phyloP scores from a whole-genome alignment of 1,140 invertebrate species.

The Episyrphus balteatus region DNA sequence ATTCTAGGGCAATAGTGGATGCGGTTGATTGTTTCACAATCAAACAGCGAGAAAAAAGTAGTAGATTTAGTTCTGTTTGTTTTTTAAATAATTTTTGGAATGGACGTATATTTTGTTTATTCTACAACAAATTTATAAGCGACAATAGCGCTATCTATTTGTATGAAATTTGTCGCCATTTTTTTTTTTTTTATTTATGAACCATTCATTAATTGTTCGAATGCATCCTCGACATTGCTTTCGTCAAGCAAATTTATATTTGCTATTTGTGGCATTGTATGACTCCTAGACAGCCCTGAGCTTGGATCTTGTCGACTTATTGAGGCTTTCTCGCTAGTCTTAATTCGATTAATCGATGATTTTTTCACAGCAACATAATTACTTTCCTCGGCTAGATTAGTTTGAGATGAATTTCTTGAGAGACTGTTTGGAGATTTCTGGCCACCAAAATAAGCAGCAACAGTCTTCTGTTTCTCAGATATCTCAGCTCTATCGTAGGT shows the following conservation, averaged over 20 bases:
- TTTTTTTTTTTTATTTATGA: conserved; percentile 15
- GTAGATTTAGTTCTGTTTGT: not conserved
- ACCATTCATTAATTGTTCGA: conserved; percentile 59
- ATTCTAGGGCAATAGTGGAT: not conserved
- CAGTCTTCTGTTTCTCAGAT: conserved; percentile 60
- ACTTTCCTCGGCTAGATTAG: conserved; percentile 3
- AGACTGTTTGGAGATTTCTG: conserved; percentile 30
- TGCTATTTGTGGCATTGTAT: conserved; percentile 60
- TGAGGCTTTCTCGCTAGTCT: conserved; percentile 41
- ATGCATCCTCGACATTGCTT: conserved; percentile 61
- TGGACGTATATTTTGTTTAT: not conserved
- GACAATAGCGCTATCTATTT: not conserved
- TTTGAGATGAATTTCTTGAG: conserved; percentile 14
- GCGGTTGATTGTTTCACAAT: not conserved
- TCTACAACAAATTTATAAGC: not conserved
- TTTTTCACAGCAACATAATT: conserved; percentile 14
- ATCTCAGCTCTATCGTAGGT: conserved; percentile 60
- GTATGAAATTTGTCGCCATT: not conserved
- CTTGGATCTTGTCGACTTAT: conserved; percentile 32
- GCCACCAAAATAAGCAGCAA: conserved; percentile 64
- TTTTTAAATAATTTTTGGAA: not conserved
- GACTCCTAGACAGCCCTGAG: conserved; percentile 48
- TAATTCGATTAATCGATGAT: conserved; percentile 38
- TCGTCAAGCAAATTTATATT: conserved; percentile 53
- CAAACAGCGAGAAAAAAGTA: not conserved